Conservation (phyloP, 2,888 invertebrate species). For the Perithous albicinctus region DNA sequence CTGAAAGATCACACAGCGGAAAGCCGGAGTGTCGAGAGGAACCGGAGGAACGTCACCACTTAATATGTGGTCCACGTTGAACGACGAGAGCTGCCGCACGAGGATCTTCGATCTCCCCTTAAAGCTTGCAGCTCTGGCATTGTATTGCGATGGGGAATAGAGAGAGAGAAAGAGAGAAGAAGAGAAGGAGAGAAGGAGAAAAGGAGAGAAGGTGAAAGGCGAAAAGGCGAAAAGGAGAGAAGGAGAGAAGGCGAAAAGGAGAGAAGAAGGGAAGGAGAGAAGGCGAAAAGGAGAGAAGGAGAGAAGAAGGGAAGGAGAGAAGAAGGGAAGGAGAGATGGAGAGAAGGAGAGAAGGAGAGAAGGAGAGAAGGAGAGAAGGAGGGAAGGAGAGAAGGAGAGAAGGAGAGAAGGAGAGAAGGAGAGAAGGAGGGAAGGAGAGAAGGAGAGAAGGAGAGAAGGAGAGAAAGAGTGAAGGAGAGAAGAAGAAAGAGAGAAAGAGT, state of each 20-base stretch:
- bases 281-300: not conserved
- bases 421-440: not conserved
- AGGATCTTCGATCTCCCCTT: conserved; percentile 57
- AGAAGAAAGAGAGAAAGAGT: not conserved
- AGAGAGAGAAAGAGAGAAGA: no score
- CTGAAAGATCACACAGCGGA: conserved; percentile 16
- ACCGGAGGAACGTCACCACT: conserved; percentile 50
- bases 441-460: not conserved
- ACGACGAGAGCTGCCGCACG: conserved; percentile 10
- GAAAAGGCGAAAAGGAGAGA: conserved; percentile 26
- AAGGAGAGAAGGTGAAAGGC: not conserved
- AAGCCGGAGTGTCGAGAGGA: conserved; percentile 34
- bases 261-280: not conserved
- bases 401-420: no score
- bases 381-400: not conserved
- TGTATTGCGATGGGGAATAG: not conserved
- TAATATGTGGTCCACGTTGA: conserved; percentile 61
- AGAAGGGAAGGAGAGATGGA: not conserved
- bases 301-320: not conserved
- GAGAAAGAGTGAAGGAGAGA: no score
- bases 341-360: not conserved
- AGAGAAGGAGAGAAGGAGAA: not conserved
- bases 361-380: conserved; percentile 1
- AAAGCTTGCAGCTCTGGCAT: conserved; percentile 12
- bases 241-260: conserved; percentile 45